A percentile compares a stretch with the other conserved stretches of the same genome.
These are phyloP conservation scores for Struthio camelus DNA, from an alignment of 2,113 vertebrate genomes.

Conservation along the genomic window DNA sequence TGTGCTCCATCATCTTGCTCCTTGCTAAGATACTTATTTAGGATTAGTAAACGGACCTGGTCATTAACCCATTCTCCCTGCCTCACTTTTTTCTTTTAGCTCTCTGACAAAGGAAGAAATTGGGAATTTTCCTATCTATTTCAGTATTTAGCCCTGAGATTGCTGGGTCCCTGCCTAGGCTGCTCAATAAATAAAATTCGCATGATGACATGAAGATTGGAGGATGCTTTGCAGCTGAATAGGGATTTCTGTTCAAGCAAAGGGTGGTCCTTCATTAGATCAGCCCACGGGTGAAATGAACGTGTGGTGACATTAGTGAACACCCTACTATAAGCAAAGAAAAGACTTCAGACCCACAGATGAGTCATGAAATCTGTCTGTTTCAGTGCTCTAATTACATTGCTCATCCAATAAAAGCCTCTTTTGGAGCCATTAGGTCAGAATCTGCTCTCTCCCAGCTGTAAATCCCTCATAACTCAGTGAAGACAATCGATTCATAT, in stretches of 20 bases:
- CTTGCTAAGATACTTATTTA: neutral
- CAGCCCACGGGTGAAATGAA: constrained; percentile 23
- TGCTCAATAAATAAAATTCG: neutral
- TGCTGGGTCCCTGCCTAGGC: neutral
- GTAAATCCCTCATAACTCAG: constrained; percentile 60
- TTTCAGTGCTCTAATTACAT: constrained; percentile 68
- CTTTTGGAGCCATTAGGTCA: constrained; percentile 59
- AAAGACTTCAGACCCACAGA: constrained; percentile 59
- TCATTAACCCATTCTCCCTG: neutral
- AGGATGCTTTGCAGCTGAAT: neutral
- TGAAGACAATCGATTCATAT: constrained; percentile 59
- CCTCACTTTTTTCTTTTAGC: neutral
- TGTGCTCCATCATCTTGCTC: neutral
- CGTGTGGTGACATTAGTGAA: constrained; percentile 47
- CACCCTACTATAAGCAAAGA: constrained; percentile 44
- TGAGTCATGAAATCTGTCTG: constrained; percentile 49
- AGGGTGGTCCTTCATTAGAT: constrained; percentile 31
- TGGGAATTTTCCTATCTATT: neutral
- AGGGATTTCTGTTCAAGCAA: neutral
- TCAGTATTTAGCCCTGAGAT: neutral
- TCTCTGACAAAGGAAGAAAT: neutral
- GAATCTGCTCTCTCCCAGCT: constrained; percentile 46
- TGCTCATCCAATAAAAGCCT: constrained; percentile 60
- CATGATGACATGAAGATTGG: neutral
- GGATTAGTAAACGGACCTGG: neutral